phyloP scores from a whole-genome alignment of 2,888 invertebrate genomes.

The Ypsolopha scabrella region DNA sequence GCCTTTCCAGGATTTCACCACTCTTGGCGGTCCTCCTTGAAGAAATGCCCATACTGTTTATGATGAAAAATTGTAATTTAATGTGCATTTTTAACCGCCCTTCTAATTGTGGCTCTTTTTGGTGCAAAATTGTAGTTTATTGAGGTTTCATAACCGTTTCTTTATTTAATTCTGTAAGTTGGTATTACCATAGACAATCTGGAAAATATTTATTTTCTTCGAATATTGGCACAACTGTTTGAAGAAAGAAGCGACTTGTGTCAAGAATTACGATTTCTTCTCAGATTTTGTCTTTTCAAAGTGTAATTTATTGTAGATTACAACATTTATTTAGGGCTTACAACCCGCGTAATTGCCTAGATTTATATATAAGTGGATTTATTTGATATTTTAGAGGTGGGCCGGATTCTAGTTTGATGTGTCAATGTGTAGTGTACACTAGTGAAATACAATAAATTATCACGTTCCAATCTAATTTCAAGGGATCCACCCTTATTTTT shows the following conservation, averaged over 20 bases:
- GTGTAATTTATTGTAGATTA: slow-evolving; percentile 38
- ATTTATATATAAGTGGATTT: not conserved
- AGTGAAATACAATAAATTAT: slow-evolving; percentile 41
- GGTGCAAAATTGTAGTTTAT: too few species aligned
- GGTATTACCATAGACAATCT: slow-evolving; percentile 1
- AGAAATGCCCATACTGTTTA: too few species aligned
- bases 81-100: too few species aligned
- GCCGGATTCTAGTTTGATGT: slow-evolving; percentile 33
- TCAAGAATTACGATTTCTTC: slow-evolving; percentile 56
- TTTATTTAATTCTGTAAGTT: not conserved
- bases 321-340: slow-evolving; percentile 14
- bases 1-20: too few species aligned
- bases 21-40: too few species aligned
- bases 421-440: slow-evolving; percentile 49
- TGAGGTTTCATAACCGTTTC: too few species aligned
- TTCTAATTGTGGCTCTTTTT: too few species aligned
- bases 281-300: slow-evolving; percentile 27
- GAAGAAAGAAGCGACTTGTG: slow-evolving; percentile 64
- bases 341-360: not conserved
- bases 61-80: too few species aligned
- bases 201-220: slow-evolving; percentile 7
- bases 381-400: not conserved
- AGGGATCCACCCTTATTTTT: slow-evolving; percentile 4
- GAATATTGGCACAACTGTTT: slow-evolving; percentile 28
- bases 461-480: slow-evolving; percentile 22